Evolutionary conservation across 2,797 vertebrate genomes (phyloP).

Genomic region (Danio choprae): DNA sequence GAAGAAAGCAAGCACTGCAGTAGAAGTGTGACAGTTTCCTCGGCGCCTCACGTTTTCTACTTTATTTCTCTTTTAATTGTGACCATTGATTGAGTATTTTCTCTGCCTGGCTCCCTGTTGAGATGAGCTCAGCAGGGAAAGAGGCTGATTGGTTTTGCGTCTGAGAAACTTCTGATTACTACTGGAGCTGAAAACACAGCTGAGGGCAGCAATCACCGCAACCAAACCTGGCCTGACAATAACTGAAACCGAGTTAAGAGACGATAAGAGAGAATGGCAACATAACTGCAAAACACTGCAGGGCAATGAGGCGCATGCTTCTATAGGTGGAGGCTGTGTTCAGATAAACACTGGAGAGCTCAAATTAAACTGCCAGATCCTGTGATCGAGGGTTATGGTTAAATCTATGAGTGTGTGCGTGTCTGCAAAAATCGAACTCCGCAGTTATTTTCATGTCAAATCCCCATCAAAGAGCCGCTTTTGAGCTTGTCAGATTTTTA

Average conservation of each 20-base stretch:
- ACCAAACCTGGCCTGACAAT: constrained; percentile 46
- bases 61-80: constrained; percentile 57
- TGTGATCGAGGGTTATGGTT: constrained; percentile 18
- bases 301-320: constrained; percentile 28
- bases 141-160: constrained; percentile 49
- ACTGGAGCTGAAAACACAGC: constrained; percentile 46
- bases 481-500: constrained; percentile 6
- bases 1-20: constrained; percentile 24
- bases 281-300: constrained; percentile 32
- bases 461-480: neutral
- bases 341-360: constrained; percentile 32
- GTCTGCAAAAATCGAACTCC: constrained; percentile 11
- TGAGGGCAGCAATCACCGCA: constrained; percentile 42
- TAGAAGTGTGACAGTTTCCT: constrained; percentile 46
- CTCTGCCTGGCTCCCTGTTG: constrained; percentile 35
- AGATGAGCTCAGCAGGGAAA: constrained; percentile 53
- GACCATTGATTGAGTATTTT: constrained; percentile 56
- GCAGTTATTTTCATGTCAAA: constrained; percentile 3
- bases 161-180: constrained; percentile 56
- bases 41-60: constrained; percentile 60
- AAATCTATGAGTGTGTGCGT: neutral
- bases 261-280: constrained; percentile 25
- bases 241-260: constrained; percentile 27
- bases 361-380: constrained; percentile 23
- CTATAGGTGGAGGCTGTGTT: neutral